Base-by-base conservation (phyloP, 2,797 vertebrate genomes). In the Muscicapa comitata region DNA sequence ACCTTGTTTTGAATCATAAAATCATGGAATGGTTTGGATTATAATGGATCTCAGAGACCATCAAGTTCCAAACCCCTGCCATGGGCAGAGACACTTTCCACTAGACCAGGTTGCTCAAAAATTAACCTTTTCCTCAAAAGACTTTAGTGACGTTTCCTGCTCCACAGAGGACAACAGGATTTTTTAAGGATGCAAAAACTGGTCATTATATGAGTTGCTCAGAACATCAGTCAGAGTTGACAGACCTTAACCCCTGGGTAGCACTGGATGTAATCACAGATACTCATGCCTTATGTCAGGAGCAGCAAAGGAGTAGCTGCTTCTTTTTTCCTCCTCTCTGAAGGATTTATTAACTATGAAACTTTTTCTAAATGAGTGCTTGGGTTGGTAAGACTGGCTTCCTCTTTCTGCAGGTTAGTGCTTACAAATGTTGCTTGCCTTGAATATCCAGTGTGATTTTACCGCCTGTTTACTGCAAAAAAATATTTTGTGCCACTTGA, bases 141-240 rank as follows among this genome's bases (percentile, higher is more conserved):
- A 17, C 33, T 72, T 31, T 4, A 50, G 57, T 55, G 68, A 24
- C 26, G 4, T 63, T 92, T 43, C 13, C 35, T 61, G 54, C 28
- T 31, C 33, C 48, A 29, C 1, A 33, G 29, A 59, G 28, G n/a
- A 29, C 0, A 4, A n/a, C 2, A 10, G 14, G 13, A 40, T 15
- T 61, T 76, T 61, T 81, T 71, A 87, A 43, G n/a, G 31, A 53
- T 53, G 26, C 45, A 55, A 79, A 76, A 83, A 3, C 15, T 80
- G 55, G 11, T 11, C 51, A 61, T 81, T 25, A 7, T 1, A 4
- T 1, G 15, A 88, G 33, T 55, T 77, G 5, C 13, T 90, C 18
- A 5, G 26, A 53, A 37, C 2, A 6, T 54, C 53, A 94, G 25
- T 48, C 57, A 53, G 53, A 54, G 17, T 20, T 43, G 54, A 18